These are phyloP conservation scores for Sylvietta virens DNA, from an alignment of 2,113 vertebrate genomes.

Conservation along the genomic window DNA sequence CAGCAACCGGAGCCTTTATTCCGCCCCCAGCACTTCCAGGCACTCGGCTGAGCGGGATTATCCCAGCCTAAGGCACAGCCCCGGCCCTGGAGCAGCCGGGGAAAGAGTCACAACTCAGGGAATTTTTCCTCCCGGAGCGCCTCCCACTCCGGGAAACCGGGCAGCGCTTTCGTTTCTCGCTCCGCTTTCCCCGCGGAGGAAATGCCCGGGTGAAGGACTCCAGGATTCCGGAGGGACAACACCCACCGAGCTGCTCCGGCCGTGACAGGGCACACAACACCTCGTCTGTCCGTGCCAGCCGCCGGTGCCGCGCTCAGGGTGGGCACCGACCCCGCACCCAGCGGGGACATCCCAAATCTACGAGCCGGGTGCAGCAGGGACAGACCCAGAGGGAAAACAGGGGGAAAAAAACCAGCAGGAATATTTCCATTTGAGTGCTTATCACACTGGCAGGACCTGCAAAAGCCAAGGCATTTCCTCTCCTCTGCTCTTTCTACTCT, in stretches of 20 bases:
- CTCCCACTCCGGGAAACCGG: not conserved
- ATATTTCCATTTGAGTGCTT: not conserved
- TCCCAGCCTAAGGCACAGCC: not conserved
- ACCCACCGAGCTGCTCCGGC: not conserved
- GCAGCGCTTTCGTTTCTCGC: not conserved
- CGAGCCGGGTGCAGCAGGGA: rapidly evolving
- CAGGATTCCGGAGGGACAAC: not conserved
- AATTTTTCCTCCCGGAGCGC: not conserved
- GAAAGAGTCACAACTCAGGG: not conserved
- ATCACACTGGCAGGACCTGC: not conserved
- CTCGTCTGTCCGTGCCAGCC: rapidly evolving
- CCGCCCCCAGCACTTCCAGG: not conserved
- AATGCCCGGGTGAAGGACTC: not conserved
- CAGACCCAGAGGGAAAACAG: not conserved
- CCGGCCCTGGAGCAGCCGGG: not conserved
- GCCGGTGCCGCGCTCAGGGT: not conserved
- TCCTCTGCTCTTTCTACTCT: not conserved
- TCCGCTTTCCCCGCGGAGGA: not conserved
- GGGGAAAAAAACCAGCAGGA: rapidly evolving
- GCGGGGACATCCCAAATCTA: rapidly evolving
- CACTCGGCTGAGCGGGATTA: not conserved
- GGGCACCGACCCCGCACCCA: not conserved
- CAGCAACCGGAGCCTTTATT: not conserved
- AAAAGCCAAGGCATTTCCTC: not conserved
- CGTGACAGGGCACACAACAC: not conserved